Conservation (phyloP, 1,140 invertebrate species). For the Spodoptera frugiperda region DNA sequence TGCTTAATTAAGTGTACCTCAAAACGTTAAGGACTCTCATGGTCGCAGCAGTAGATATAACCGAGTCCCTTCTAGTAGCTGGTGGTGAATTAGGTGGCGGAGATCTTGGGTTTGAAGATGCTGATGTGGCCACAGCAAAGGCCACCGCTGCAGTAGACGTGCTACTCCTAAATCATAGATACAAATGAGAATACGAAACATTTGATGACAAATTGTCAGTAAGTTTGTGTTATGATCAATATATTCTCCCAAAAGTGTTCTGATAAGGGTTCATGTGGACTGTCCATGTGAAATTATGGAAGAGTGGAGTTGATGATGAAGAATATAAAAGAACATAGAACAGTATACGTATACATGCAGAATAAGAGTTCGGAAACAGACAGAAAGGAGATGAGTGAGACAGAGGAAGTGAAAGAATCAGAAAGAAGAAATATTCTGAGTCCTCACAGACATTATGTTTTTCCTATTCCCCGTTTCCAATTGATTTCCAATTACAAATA, state of each 20-base stretch:
- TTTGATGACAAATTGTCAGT: not conserved
- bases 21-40: constrained; percentile 97
- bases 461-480: not conserved
- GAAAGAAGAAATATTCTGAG: not conserved
- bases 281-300: not conserved
- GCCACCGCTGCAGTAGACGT: constrained; percentile 96
- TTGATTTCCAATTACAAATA: not conserved
- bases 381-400: too few species aligned
- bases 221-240: not conserved
- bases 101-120: constrained; percentile 91
- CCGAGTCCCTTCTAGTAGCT: constrained; percentile 90
- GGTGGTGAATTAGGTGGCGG: constrained; percentile 75
- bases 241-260: not conserved
- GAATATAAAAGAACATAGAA: constrained; percentile 20
- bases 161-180: constrained; percentile 90
- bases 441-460: not conserved
- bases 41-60: constrained; percentile 96
- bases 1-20: constrained; percentile 72
- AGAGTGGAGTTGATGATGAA: not conserved
- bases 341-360: constrained; percentile 17
- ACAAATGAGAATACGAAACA: not conserved
- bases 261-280: constrained; percentile 3
- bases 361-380: not conserved
- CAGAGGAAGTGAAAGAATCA: not conserved
- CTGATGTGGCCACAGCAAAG: constrained; percentile 97